These are phyloP conservation scores for Tipula vernalis DNA, from an alignment of 2,888 invertebrate species.

Conservation along the genomic window DNA sequence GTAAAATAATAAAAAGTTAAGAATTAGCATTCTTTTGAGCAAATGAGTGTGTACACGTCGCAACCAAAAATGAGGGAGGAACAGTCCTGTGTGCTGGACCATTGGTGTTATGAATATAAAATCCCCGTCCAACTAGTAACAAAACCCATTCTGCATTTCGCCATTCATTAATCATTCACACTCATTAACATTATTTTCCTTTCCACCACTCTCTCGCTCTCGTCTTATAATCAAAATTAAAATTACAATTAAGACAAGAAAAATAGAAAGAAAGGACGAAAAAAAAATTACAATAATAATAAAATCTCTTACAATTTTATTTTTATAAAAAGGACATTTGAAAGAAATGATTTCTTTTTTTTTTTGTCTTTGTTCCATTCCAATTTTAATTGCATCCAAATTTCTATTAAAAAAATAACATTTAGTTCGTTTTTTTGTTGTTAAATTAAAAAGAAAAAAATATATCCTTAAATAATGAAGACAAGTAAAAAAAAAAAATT, in stretches of 20 bases:
- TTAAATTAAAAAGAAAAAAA: background rate
- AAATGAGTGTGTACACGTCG: background rate
- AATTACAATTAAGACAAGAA: slow-evolving; percentile 4
- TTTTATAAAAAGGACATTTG: background rate
- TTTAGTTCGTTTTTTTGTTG: background rate
- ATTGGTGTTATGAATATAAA: background rate
- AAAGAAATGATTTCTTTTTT: background rate
- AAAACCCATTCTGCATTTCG: background rate
- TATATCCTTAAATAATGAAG: background rate
- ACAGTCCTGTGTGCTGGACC: background rate
- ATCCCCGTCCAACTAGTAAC: background rate
- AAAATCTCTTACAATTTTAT: background rate
- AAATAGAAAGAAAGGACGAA: background rate
- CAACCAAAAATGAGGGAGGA: background rate
- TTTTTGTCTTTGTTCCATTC: background rate
- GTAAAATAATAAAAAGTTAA: background rate
- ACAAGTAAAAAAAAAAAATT: background rate
- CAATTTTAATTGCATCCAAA: background rate
- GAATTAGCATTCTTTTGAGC: background rate
- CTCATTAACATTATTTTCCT: background rate
- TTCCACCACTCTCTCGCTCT: background rate
- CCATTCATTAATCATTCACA: background rate
- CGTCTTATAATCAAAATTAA: background rate
- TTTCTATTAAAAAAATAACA: background rate
- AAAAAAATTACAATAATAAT: background rate